Conservation (phyloP, 2,113 vertebrate genomes). For the Paradisaea rubra region DNA sequence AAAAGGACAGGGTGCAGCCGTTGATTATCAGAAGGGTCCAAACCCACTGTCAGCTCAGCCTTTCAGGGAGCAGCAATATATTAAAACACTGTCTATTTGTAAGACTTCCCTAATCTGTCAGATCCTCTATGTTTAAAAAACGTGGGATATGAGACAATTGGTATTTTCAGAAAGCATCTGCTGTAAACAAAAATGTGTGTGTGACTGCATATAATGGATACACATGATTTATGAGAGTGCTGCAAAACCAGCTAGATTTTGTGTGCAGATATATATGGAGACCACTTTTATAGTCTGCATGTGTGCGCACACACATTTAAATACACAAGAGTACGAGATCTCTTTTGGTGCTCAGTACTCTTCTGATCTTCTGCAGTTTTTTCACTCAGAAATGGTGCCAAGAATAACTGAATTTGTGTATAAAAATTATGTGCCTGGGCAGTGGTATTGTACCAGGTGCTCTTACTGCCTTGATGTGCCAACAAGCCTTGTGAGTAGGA, state of each 20-base stretch:
- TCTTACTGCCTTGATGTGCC: background rate
- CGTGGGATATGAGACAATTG: background rate
- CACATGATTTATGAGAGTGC: background rate
- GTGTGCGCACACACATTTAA: background rate
- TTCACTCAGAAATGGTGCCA: background rate
- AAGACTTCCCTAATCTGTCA: background rate
- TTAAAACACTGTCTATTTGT: background rate
- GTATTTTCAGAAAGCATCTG: conserved; percentile 42
- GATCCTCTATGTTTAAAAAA: background rate
- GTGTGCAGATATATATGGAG: background rate
- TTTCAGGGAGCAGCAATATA: background rate
- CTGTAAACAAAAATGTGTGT: background rate
- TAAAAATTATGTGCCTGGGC: background rate
- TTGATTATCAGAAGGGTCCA: background rate
- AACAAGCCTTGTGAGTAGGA: rapidly evolving
- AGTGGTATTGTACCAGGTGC: background rate
- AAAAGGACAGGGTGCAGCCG: background rate
- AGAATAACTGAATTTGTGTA: background rate
- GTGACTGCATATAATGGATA: background rate
- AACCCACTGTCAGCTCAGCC: background rate
- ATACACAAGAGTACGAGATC: background rate
- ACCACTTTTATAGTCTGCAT: background rate
- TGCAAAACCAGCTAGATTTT: background rate
- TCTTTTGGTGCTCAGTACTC: background rate
- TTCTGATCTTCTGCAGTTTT: background rate